Conservation (phyloP, 2,113 vertebrate genomes). For the Bothrops jararaca region DNA sequence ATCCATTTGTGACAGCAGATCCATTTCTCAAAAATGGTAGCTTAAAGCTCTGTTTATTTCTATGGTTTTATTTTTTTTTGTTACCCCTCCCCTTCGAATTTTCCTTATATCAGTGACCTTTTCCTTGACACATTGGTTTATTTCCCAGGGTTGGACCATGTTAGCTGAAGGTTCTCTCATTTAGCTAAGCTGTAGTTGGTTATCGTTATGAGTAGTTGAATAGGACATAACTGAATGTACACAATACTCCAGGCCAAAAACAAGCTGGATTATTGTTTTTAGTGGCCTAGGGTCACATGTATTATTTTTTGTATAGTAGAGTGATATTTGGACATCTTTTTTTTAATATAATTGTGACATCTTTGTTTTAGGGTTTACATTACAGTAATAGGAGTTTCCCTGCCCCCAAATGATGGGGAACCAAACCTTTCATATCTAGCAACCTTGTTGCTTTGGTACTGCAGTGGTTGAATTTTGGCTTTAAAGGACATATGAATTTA, state of each 20-base stretch:
- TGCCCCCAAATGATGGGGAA: not conserved
- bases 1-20: conserved; percentile 80
- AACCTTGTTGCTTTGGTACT: not conserved
- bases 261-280: not conserved
- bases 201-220: not conserved
- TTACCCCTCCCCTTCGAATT: not conserved
- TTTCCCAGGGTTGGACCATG: conserved; percentile 52
- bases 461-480: not conserved
- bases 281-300: not conserved
- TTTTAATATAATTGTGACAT: not conserved
- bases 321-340: not conserved
- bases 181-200: not conserved
- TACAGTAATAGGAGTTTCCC: not conserved
- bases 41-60: conserved; percentile 73
- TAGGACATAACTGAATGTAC: not conserved
- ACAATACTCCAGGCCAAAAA: not conserved
- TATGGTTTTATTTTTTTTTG: conserved; percentile 42
- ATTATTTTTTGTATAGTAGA: not conserved
- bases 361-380: not conserved
- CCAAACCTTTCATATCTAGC: not conserved
- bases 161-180: conserved; percentile 38
- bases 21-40: conserved; percentile 60
- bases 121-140: conserved; percentile 46
- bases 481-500: not conserved
- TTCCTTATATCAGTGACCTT: not conserved